Percentiles rank a stretch among this genome's conserved stretches.
Evolutionary conservation across 2,113 vertebrate species (phyloP).

Genomic region (Hyla sarda): DNA sequence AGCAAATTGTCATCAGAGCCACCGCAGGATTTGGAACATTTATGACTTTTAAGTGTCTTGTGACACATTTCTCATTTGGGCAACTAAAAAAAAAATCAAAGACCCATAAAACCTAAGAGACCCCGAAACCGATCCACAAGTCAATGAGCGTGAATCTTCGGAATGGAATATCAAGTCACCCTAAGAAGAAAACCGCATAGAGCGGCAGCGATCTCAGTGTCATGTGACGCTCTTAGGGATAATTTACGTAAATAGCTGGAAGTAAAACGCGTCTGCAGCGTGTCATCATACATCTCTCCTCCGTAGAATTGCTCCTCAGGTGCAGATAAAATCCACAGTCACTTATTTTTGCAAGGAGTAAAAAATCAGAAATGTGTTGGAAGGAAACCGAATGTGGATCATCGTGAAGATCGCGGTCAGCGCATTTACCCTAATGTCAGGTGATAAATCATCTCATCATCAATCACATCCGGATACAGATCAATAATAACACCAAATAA

Average conservation of each 20-base stretch:
- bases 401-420: background rate
- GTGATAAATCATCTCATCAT: too few species aligned
- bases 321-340: background rate
- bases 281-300: background rate
- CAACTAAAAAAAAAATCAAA: too few species aligned
- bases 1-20: background rate
- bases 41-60: too few species aligned
- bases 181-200: conserved; percentile 1
- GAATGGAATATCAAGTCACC: background rate
- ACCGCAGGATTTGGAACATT: background rate
- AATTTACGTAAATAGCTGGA: background rate
- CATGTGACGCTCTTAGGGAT: conserved; percentile 12
- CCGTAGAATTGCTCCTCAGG: background rate
- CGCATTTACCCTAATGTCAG: too few species aligned
- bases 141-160: background rate
- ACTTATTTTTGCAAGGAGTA: background rate
- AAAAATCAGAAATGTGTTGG: background rate
- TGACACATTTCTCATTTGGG: too few species aligned
- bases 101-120: too few species aligned
- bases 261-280: background rate
- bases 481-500: too few species aligned
- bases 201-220: background rate
- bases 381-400: background rate
- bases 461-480: too few species aligned
- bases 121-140: too few species aligned